Evolutionary conservation across 2,113 vertebrate species (phyloP).

Genomic region (Arenaria interpres): DNA sequence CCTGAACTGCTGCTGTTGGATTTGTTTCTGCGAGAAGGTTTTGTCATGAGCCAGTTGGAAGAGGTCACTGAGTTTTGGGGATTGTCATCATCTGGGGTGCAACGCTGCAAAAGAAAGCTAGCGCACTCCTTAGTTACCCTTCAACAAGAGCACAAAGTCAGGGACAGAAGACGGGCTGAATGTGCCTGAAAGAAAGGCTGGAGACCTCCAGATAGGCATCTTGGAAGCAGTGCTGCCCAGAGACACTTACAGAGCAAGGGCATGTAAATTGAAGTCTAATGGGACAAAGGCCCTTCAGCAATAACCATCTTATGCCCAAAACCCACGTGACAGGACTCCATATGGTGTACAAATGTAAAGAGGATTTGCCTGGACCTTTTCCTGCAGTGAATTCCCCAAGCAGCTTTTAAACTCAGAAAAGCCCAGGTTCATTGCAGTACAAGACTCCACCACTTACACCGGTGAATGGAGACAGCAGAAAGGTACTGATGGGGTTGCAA

Average conservation of each 20-base stretch:
- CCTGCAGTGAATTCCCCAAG: background rate
- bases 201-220: background rate
- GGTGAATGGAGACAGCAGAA: background rate
- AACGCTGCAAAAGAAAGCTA: background rate
- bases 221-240: background rate
- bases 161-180: background rate
- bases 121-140: background rate
- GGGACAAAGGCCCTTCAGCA: background rate
- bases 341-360: background rate
- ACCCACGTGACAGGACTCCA: slow-evolving; percentile 7
- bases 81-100: background rate
- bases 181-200: background rate
- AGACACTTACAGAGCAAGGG: background rate
- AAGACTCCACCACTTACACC: background rate
- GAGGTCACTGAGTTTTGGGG: background rate
- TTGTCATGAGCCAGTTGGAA: background rate
- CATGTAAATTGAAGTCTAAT: background rate
- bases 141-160: background rate
- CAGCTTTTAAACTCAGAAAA: slow-evolving; percentile 3
- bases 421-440: background rate
- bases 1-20: background rate
- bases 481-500: background rate
- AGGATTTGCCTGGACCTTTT: slow-evolving; percentile 28
- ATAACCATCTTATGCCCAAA: slow-evolving; percentile 16
- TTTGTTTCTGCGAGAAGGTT: background rate